These are phyloP conservation scores for Tympanuchus pallidicinctus DNA, from an alignment of 2,113 vertebrate genomes.

Conservation along the genomic window DNA sequence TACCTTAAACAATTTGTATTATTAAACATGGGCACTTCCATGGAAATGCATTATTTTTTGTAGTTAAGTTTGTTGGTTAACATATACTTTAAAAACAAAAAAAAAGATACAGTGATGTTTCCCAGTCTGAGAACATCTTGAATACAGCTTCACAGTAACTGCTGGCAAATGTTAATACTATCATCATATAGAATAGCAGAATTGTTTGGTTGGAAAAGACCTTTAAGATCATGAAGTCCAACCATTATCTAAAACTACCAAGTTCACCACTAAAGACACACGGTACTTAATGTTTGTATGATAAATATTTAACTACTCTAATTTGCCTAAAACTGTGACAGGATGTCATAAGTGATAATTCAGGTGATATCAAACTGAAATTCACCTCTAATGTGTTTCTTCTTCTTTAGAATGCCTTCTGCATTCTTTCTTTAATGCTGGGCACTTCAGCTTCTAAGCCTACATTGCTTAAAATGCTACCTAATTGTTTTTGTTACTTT, in stretches of 20 bases:
- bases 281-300: neutral
- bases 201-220: neutral
- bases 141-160: neutral
- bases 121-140: neutral
- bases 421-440: neutral
- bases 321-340: neutral
- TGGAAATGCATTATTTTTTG: neutral
- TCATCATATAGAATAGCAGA: neutral
- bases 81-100: neutral
- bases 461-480: neutral
- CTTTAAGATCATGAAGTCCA: neutral
- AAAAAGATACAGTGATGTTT: neutral
- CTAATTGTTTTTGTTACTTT: neutral
- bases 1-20: neutral
- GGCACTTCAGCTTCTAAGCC: neutral
- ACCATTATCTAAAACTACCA: neutral
- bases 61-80: neutral
- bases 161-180: neutral
- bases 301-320: neutral
- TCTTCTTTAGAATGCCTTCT: neutral
- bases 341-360: neutral
- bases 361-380: neutral
- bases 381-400: neutral
- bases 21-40: neutral
- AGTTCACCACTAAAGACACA: neutral